Base-by-base conservation (phyloP, 2,113 vertebrate genomes). In the Limnothrissa miodon region DNA sequence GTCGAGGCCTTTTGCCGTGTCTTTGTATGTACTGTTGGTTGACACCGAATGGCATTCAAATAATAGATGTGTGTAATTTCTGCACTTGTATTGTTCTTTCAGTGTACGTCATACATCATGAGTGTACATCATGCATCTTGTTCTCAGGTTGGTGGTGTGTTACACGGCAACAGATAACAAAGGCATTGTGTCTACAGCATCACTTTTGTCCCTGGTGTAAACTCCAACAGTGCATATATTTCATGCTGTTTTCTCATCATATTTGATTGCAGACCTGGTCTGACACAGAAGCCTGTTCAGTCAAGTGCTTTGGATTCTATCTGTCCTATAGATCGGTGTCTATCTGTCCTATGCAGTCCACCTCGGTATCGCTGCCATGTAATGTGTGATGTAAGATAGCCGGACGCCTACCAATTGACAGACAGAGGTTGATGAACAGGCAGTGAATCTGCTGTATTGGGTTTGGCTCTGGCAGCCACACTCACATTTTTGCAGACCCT, bases 391-490 rank as follows among this genome's bases (percentile, higher is more conserved):
- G 3, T 11, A 74, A 74, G 33, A 74, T 74, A n/a, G 66, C 36
- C 3, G 3, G 66, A 33, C 36, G 29, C 66, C 66, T 11, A 10
- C n/a, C 59, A 74, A 74, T 74, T 36, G 59, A 66, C 66, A 74
- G 66, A 74, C 66, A 74, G 36, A 74, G 25, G 66, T 74, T 74
- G 66, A 74, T 74, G 25, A 74, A 74, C 29, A 74, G 66, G 33
- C 66, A 74, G 66, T 74, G 66, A 74, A 74, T 36, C 25, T 74
- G 66, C 62, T 70, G 29, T 11, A 33, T 70, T 33, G 62, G 36
- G 62, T 74, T 33, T 74, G 29, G 29, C 66, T 15, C 29, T 15
- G 29, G 13, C 33, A 74, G 66, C 66, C 33, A 36, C 4, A 2
- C 66, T 36, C 9, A 4, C 25, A 74, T 74, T 74, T 33, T 33